These are phyloP conservation scores for Xylocopa sonorina DNA, from an alignment of 1,140 invertebrate genomes.

Conservation along the genomic window DNA sequence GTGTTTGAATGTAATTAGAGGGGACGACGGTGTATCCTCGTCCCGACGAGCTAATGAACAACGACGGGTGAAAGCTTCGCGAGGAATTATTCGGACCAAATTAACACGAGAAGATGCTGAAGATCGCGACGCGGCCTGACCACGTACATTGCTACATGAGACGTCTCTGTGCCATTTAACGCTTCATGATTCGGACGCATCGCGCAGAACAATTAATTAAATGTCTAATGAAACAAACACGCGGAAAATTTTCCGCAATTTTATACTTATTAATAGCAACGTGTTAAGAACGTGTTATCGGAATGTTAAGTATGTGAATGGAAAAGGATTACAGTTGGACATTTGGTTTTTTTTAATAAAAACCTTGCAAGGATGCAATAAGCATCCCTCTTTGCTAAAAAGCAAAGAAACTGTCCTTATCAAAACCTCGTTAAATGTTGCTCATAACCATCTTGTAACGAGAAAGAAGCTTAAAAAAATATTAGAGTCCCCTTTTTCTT, in stretches of 20 bases:
- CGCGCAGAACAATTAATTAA: slow-evolving; percentile 3
- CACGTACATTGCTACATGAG: neutral
- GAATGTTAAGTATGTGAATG: too few species aligned
- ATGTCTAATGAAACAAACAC: neutral
- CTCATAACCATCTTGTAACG: too few species aligned
- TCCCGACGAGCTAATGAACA: neutral
- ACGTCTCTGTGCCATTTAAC: neutral
- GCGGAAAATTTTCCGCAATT: neutral
- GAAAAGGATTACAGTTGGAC: too few species aligned
- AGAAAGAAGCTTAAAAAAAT: too few species aligned
- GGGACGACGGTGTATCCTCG: neutral
- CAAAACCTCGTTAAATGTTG: too few species aligned
- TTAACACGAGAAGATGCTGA: slow-evolving; percentile 20
- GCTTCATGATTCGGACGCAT: neutral
- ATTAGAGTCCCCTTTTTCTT: too few species aligned
- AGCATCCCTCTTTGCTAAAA: too few species aligned
- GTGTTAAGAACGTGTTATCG: neutral
- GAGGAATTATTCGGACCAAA: slow-evolving; percentile 22
- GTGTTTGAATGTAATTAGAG: slow-evolving; percentile 36
- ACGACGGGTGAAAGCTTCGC: slow-evolving; percentile 11
- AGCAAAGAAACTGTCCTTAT: too few species aligned
- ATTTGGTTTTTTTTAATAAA: too few species aligned
- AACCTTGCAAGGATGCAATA: too few species aligned
- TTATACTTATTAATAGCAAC: neutral
- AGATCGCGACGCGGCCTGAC: neutral